These are phyloP conservation scores for Atta cephalotes DNA, from an alignment of 1,140 invertebrate genomes.

Conservation along the genomic window DNA sequence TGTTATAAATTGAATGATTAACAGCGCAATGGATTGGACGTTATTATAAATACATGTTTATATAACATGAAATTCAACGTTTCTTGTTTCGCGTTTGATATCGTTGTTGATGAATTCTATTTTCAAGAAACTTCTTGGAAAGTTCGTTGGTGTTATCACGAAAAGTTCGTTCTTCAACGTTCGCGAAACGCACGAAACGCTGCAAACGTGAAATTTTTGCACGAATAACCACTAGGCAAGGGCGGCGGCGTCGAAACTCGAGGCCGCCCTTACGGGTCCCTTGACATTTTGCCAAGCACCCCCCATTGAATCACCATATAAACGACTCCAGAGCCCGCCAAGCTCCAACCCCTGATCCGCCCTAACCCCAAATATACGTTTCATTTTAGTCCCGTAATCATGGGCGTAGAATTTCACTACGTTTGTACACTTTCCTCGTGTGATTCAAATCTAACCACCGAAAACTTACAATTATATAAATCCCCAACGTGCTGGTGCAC, in stretches of 20 bases:
- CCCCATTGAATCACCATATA: conserved; percentile 82
- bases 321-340: conserved; percentile 77
- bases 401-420: conserved; percentile 66
- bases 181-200: conserved; percentile 32
- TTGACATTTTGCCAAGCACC: conserved; percentile 83
- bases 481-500: background rate
- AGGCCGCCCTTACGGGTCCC: conserved; percentile 79
- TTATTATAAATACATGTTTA: background rate
- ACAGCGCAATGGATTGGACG: too few species aligned
- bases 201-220: conserved; percentile 65
- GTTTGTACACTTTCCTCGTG: conserved; percentile 30
- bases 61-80: background rate
- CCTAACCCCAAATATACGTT: conserved; percentile 82
- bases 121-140: background rate
- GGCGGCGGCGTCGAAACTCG: conserved; percentile 56
- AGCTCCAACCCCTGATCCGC: conserved; percentile 79
- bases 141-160: conserved; percentile 12
- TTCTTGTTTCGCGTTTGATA: background rate
- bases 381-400: conserved; percentile 78
- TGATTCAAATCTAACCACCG: conserved; percentile 4
- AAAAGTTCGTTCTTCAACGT: background rate
- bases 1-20: background rate
- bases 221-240: conserved; percentile 48
- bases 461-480: conserved; percentile 37
- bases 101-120: conserved; percentile 18